phyloP scores from a whole-genome alignment of 2,797 vertebrate genomes.

The Paguma larvata region DNA sequence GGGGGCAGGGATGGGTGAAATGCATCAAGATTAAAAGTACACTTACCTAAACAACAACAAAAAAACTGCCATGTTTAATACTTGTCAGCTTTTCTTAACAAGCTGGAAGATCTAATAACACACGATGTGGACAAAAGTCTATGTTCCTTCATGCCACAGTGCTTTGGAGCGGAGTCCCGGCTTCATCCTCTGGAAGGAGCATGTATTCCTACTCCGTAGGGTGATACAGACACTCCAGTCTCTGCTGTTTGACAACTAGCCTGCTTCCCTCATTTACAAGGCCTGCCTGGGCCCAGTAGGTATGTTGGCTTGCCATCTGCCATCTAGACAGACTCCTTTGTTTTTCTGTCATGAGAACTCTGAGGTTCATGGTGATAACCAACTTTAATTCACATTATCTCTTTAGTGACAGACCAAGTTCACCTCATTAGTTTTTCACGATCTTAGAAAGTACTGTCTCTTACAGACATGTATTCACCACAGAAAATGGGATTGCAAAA shows the following conservation, averaged over 20 bases:
- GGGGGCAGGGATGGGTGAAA: background rate
- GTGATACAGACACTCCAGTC: background rate
- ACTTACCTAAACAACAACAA: background rate
- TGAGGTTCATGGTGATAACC: background rate
- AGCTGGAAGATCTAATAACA: background rate
- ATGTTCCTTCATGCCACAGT: background rate
- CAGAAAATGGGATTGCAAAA: background rate
- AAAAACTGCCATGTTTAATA: background rate
- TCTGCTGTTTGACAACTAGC: background rate
- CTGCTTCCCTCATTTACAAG: background rate
- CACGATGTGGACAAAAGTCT: background rate
- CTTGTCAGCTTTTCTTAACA: background rate
- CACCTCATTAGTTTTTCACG: background rate
- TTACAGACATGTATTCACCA: background rate
- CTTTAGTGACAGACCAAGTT: background rate
- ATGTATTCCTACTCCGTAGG: accelerated
- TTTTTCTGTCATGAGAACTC: background rate
- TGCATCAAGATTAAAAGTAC: background rate
- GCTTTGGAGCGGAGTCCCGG: background rate
- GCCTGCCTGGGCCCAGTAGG: accelerated
- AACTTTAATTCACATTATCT: background rate
- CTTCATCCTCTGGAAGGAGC: background rate
- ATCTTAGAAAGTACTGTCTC: background rate
- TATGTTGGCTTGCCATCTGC: background rate
- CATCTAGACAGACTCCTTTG: background rate